Evolutionary conservation across 2,113 vertebrate genomes (phyloP).

Genomic region (Lepisosteus oculatus): DNA sequence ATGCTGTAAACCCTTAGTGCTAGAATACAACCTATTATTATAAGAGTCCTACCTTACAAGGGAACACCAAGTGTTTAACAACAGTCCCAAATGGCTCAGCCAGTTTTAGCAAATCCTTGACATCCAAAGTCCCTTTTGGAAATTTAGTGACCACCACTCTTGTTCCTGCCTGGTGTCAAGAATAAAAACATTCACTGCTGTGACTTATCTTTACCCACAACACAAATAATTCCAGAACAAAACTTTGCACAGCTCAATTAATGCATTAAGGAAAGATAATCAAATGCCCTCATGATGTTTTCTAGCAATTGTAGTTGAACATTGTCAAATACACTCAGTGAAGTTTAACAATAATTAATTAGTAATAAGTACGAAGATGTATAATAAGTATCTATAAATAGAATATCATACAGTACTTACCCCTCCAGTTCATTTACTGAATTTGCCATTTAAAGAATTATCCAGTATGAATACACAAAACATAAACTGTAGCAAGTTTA

Average conservation of each 20-base stretch:
- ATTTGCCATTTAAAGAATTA: too few relatives aligned
- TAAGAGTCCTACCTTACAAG: conserved; percentile 46
- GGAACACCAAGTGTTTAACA: conserved; percentile 54
- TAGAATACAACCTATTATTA: background rate
- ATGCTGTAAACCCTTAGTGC: background rate
- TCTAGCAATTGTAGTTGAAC: too few relatives aligned
- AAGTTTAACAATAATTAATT: too few relatives aligned
- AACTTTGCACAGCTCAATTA: background rate
- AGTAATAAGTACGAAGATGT: too few relatives aligned
- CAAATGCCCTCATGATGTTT: too few relatives aligned
- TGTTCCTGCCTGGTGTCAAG: conserved; percentile 5
- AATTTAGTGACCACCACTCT: conserved; percentile 62
- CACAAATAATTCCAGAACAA: background rate
- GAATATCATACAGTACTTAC: too few relatives aligned
- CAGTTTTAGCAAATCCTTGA: conserved; percentile 47
- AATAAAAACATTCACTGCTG: background rate
- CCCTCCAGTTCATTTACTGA: too few relatives aligned
- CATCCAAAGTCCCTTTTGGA: conserved; percentile 42
- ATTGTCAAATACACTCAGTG: too few relatives aligned
- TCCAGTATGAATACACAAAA: too few relatives aligned
- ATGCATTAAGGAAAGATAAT: too few relatives aligned
- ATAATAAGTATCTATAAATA: too few relatives aligned
- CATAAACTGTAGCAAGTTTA: too few relatives aligned
- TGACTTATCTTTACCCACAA: background rate
- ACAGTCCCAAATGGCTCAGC: conserved; percentile 49